Conservation (phyloP, 2,888 invertebrate genomes). For the Baccha elongata region DNA sequence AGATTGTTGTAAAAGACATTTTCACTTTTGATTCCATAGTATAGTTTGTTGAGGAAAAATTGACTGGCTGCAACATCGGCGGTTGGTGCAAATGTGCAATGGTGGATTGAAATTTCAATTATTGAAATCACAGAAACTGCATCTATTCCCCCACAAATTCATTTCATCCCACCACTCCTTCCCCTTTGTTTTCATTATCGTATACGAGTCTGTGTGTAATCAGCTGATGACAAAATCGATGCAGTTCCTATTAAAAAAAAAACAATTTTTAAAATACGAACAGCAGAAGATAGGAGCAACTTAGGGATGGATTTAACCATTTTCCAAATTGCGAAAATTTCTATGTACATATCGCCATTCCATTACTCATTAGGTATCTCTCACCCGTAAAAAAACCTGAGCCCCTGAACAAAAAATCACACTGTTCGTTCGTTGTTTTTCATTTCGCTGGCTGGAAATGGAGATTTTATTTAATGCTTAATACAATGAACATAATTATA, state of each 20-base stretch:
- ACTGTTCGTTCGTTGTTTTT: neutral
- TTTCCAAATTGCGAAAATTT: constrained; percentile 43
- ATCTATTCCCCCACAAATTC: constrained; percentile 31
- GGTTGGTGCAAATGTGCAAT: constrained; percentile 10
- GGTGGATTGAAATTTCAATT: constrained; percentile 45
- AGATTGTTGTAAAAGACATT: neutral
- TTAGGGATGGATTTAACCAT: constrained; percentile 57
- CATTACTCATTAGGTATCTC: constrained; percentile 46
- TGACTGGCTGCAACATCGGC: constrained; percentile 17
- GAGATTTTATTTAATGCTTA: neutral
- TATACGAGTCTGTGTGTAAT: constrained; percentile 45
- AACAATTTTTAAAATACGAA: constrained; percentile 9
- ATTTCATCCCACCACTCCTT: neutral
- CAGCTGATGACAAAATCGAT: constrained; percentile 71
- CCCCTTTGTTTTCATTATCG: neutral
- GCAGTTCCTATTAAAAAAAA: constrained; percentile 36
- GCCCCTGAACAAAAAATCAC: constrained; percentile 35
- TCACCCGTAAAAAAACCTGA: constrained; percentile 1
- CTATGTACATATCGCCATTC: constrained; percentile 16
- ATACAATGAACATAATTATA: no score
- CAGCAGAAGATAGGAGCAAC: constrained; percentile 19
- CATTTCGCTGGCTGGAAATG: neutral
- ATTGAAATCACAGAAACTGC: constrained; percentile 59
- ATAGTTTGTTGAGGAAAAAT: neutral
- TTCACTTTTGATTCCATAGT: neutral